Evolutionary conservation across 2,888 invertebrate genomes (phyloP).

Genomic region (Hoplodrina blanda): DNA sequence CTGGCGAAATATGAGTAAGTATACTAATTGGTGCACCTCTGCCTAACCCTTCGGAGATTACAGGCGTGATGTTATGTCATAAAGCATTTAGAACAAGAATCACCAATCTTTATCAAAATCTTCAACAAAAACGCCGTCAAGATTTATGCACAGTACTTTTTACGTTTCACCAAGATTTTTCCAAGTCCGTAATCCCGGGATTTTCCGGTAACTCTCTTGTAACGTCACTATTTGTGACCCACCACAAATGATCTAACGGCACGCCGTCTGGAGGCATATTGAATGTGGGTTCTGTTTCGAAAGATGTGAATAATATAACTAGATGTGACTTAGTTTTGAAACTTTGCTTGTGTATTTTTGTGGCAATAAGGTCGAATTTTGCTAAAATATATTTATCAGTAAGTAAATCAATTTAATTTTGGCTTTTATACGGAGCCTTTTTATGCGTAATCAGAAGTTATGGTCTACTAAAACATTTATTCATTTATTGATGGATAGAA

Average conservation of each 20-base stretch:
- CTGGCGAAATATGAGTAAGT: too few species aligned
- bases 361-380: background rate
- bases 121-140: background rate
- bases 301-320: constrained; percentile 49
- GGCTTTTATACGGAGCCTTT: too few species aligned
- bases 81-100: background rate
- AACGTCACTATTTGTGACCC: constrained; percentile 57
- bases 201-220: constrained; percentile 29
- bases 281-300: constrained; percentile 60
- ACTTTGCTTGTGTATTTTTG: constrained; percentile 1
- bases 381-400: background rate
- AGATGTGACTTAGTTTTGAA: constrained; percentile 26
- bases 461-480: too few species aligned
- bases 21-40: too few species aligned
- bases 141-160: constrained; percentile 20
- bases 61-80: background rate
- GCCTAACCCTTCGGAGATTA: too few species aligned
- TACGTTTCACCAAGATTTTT: background rate
- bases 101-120: background rate
- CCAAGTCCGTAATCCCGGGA: constrained; percentile 26
- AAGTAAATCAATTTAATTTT: too few species aligned
- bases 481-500: too few species aligned
- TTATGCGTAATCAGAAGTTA: too few species aligned
- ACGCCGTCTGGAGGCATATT: constrained; percentile 61
- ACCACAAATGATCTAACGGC: constrained; percentile 76